Evolutionary conservation across 2,888 invertebrate species (phyloP).

Genomic region (Scaptomyza reducta): DNA sequence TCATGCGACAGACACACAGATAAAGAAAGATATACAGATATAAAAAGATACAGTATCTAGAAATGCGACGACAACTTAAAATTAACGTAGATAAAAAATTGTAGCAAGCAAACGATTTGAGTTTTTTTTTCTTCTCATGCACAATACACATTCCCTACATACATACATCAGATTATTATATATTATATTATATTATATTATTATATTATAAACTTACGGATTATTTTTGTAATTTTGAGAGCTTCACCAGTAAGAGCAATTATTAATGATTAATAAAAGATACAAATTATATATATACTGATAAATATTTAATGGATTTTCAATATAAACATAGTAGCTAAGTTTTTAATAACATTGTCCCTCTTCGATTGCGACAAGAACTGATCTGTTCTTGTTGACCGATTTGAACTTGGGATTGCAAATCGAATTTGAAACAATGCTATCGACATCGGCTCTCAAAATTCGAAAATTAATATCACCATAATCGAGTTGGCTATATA

Average conservation of each 20-base stretch:
- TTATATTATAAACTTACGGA: too few relatives aligned
- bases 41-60: background rate
- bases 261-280: too few relatives aligned
- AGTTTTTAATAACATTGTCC: slow-evolving; percentile 63
- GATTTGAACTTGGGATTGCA: slow-evolving; percentile 87
- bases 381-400: slow-evolving; percentile 12
- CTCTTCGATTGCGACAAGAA: slow-evolving; percentile 54
- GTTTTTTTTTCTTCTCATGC: background rate
- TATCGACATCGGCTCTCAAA: slow-evolving; percentile 87
- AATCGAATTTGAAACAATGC: slow-evolving; percentile 88
- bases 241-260: too few relatives aligned
- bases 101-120: background rate
- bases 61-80: background rate
- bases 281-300: background rate
- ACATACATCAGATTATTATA: background rate
- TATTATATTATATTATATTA: too few relatives aligned
- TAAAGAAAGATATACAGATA: background rate
- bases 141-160: background rate
- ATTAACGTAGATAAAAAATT: background rate
- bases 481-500: slow-evolving; percentile 87
- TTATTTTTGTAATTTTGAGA: too few relatives aligned
- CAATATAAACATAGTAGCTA: background rate
- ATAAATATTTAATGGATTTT: background rate
- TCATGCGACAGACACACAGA: background rate
- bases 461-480: slow-evolving; percentile 90